Evolutionary conservation across 1,140 invertebrate genomes (phyloP), one percentile per base, ranked within the genome.

Genomic region (Drosophila navojoa): DNA sequence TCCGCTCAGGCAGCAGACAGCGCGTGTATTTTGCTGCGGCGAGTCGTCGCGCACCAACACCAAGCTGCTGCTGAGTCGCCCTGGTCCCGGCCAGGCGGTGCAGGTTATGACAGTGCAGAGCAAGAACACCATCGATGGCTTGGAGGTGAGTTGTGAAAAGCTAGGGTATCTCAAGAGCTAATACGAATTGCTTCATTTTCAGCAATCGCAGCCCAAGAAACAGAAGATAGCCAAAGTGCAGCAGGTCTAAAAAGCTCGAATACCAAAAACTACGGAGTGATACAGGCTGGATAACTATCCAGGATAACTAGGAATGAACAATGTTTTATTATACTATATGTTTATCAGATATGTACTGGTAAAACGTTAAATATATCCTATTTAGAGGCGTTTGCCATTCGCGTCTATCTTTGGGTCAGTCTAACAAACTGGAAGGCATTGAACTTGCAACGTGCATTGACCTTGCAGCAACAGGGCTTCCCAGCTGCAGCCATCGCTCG

Each of bases 1-100:
- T 62, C 81, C 78, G 5, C 47, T 75, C 19, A 54, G 70, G 7
- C 73, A 86, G 47, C 61, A 81, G 40, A 54, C 77, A 25, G 32
- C 82, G 7, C 57, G 89, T 5, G 84, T 91, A 11, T 91, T 91
- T 52, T 91, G 90, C 71, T 91, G 90, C 22, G 90, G 90, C 44
- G 90, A 91, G 4, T 71, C 84, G 2, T 63, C 69, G 3, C 73
- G 74, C 5, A 70, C 52, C 15, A 73, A 54, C 38, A 71, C 76
- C 2, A 91, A 91, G 54, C 15, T 91, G 29, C 27, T 82, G 15
- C 60, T 77, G 4, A 77, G 52, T 49, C 80, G 84, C 63, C 55
- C 72, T 0, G 82, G 86, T 9, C 90, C 90, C 3, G 90, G 90
- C 5, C 90, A 91, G 57, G 90, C 90, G 4, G 87, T 91, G 11